phyloP scores from a whole-genome alignment of 2,888 invertebrate species.

The Shargacucullia verbasci region DNA sequence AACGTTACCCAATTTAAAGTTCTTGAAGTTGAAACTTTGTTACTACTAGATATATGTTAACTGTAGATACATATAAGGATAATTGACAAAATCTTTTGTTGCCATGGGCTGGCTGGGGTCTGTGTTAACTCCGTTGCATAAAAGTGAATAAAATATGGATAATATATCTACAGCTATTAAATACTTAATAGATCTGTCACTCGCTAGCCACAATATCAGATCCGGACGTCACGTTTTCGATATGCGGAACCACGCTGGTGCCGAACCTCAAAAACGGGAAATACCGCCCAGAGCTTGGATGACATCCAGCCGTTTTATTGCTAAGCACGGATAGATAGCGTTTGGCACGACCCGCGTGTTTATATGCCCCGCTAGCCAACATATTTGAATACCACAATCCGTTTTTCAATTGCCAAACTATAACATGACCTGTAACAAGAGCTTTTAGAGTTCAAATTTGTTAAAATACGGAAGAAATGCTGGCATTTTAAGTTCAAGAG shows the following conservation, averaged over 20 bases:
- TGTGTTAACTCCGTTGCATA: too few relatives aligned
- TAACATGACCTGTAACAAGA: slow-evolving; percentile 45
- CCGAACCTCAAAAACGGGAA: slow-evolving; percentile 56
- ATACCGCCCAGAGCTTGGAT: slow-evolving; percentile 66
- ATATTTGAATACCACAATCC: slow-evolving; percentile 53
- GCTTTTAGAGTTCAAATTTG: slow-evolving; percentile 56
- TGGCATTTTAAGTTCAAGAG: slow-evolving; percentile 51
- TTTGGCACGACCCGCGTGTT: slow-evolving; percentile 70
- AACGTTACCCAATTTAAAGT: slow-evolving; percentile 34
- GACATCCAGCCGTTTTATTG: slow-evolving; percentile 69
- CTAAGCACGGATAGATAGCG: slow-evolving; percentile 66
- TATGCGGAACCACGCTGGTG: slow-evolving; percentile 1
- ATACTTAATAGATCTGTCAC: not conserved
- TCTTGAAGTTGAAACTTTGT: slow-evolving; percentile 18
- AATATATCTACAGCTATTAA: not conserved
- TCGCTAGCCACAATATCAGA: not conserved
- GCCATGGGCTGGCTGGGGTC: not conserved
- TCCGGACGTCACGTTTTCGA: slow-evolving; percentile 3
- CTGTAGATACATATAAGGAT: too few relatives aligned
- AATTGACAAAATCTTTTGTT: not conserved
- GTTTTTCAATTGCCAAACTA: slow-evolving; percentile 31
- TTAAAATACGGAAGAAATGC: slow-evolving; percentile 20
- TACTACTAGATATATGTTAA: too few relatives aligned
- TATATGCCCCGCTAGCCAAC: slow-evolving; percentile 60
- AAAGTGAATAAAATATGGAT: not conserved